Evolutionary conservation across 2,888 invertebrate species (phyloP), one percentile per base, ranked within the genome.

Genomic region (Brassicogethes aeneus): DNA sequence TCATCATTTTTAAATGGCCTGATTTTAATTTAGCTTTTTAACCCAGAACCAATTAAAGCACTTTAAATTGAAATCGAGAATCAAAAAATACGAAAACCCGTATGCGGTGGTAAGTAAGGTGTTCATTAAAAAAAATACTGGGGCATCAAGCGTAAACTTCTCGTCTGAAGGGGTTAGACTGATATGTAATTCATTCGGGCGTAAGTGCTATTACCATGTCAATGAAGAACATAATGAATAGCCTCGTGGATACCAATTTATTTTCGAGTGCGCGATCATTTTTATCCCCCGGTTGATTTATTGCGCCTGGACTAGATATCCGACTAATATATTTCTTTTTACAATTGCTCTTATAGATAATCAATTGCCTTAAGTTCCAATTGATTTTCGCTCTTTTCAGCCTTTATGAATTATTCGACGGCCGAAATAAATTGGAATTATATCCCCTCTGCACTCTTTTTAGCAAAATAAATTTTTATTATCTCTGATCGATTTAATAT

Each of bases 231-330:
- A 55, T 55, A 60, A 60, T 57, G 57, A 58, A 60, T 60, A 59
- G 57, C 49, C 31, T 55, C 53, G 54, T 55, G 54, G 56, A 53
- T 52, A 54, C 54, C 58, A 54, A 61, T 61, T 60, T 59, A 62
- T 60, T 60, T 58, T 48, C 53, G 47, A 54, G 57, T 51, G 54
- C 54, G 56, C 51, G 56, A 58, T 58, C 61, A 60, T 59, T 62
- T 61, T 62, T 57, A 59, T 60, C 55, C 57, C 45, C 48, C 51
- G 55, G 53, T 53, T 59, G 58, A 60, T 60, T 60, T 59, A 60
- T 55, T 56, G 53, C 50, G 57, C 55, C 60, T 60, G 60, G 54
- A 55, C 56, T 52, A 54, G 60, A 59, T 57, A 53, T 52, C 58
- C 53, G 45, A 46, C 55, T 57, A 48, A 56, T 57, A 57, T 60